Evolutionary conservation across 2,113 vertebrate genomes (phyloP).

Genomic region (Eurypyga helias): DNA sequence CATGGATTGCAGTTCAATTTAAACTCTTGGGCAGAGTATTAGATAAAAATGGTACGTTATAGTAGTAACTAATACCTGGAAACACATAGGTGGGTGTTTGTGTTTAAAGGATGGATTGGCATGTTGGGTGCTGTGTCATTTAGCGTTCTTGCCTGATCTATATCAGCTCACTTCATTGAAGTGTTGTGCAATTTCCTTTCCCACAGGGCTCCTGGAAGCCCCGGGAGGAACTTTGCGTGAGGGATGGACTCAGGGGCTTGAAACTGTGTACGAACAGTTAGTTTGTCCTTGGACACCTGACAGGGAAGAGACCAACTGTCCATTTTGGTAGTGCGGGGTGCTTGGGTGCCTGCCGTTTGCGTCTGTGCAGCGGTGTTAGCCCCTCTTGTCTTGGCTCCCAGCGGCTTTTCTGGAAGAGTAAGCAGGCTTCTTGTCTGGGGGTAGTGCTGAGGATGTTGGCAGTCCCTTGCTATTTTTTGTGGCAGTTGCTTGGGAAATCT

Average conservation of each 20-base stretch:
- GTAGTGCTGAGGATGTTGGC: background rate
- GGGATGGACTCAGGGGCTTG: background rate
- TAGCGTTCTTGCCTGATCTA: background rate
- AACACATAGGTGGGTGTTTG: rapidly evolving
- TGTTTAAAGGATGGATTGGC: background rate
- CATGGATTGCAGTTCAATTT: background rate
- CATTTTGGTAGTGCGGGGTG: rapidly evolving
- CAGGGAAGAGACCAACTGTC: background rate
- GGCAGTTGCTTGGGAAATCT: background rate
- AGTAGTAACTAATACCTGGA: background rate
- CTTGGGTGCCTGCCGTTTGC: rapidly evolving
- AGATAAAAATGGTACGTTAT: background rate
- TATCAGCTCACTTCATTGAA: rapidly evolving
- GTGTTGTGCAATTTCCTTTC: background rate
- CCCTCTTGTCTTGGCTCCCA: rapidly evolving
- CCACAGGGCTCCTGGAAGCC: rapidly evolving
- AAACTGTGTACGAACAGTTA: background rate
- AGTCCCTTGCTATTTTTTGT: background rate
- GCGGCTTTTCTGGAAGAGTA: background rate
- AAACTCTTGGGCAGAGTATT: background rate
- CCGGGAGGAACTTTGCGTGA: background rate
- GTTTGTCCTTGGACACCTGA: background rate
- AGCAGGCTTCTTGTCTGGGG: background rate
- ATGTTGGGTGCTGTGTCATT: background rate
- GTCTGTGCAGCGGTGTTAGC: rapidly evolving